phyloP scores from a whole-genome alignment of 2,888 invertebrate species.

The Chloroclysta siterata region DNA sequence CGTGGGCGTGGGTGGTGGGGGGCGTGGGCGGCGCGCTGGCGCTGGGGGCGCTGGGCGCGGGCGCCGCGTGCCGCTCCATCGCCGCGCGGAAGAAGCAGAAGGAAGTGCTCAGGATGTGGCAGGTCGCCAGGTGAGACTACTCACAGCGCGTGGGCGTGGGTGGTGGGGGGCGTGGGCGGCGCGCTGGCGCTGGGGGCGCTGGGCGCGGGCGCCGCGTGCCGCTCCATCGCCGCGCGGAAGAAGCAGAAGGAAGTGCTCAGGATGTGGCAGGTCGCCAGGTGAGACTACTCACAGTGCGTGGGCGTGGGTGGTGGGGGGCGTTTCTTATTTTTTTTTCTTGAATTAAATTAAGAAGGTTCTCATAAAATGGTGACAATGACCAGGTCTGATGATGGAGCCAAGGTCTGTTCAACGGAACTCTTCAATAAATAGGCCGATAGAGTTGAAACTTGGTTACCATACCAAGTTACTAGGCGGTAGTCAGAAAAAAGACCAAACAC shows the following conservation, averaged over 20 bases:
- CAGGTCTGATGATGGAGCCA: no score
- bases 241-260: slow-evolving; percentile 35
- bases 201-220: slow-evolving; percentile 27
- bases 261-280: slow-evolving; percentile 35
- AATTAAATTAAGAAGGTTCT: no score
- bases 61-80: slow-evolving; percentile 25
- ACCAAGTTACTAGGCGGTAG: no score
- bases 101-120: slow-evolving; percentile 44
- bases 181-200: slow-evolving; percentile 30
- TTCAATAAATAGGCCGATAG: no score
- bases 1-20: slow-evolving; percentile 26
- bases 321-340: no score
- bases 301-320: no score
- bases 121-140: not conserved
- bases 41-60: slow-evolving; percentile 26
- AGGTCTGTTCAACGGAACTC: no score
- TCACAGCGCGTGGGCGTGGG: no score
- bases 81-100: slow-evolving; percentile 19
- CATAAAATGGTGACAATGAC: no score
- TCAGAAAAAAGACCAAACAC: no score
- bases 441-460: no score
- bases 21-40: slow-evolving; percentile 29
- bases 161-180: slow-evolving; percentile 14
- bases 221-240: slow-evolving; percentile 24
- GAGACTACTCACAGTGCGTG: not conserved